Evolutionary conservation across 2,797 vertebrate genomes (phyloP).

Genomic region (Avahi laniger): DNA sequence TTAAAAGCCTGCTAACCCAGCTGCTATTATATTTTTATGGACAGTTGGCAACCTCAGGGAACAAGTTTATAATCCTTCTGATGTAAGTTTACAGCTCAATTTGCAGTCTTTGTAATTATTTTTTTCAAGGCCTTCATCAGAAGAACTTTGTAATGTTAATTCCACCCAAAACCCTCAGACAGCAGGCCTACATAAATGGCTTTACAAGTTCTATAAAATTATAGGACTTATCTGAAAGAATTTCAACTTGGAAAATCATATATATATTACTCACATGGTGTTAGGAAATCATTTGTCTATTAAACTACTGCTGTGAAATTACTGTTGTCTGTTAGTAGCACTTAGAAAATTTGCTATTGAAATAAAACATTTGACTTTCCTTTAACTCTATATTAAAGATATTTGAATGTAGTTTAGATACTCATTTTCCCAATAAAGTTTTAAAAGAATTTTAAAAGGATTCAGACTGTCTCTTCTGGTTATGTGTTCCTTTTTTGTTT

Average conservation of each 20-base stretch:
- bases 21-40: conserved; percentile 60
- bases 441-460: neutral
- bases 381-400: neutral
- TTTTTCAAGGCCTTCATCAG: too few species aligned
- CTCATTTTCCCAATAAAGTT: neutral
- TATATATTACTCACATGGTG: rapidly evolving
- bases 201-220: neutral
- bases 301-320: neutral
- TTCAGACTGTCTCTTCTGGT: neutral
- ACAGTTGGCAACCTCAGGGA: conserved; percentile 52
- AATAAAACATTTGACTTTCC: neutral
- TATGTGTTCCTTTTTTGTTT: neutral
- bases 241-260: conserved; percentile 1
- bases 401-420: neutral
- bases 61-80: neutral
- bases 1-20: neutral
- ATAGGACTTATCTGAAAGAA: neutral
- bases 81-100: conserved; percentile 47
- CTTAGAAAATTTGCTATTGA: neutral
- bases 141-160: conserved; percentile 41
- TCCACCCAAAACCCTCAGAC: conserved; percentile 2
- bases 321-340: neutral
- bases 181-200: neutral
- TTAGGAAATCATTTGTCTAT: neutral
- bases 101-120: conserved; percentile 38